Conservation (phyloP, 2,113 vertebrate genomes). For the Crotalus helleri region DNA sequence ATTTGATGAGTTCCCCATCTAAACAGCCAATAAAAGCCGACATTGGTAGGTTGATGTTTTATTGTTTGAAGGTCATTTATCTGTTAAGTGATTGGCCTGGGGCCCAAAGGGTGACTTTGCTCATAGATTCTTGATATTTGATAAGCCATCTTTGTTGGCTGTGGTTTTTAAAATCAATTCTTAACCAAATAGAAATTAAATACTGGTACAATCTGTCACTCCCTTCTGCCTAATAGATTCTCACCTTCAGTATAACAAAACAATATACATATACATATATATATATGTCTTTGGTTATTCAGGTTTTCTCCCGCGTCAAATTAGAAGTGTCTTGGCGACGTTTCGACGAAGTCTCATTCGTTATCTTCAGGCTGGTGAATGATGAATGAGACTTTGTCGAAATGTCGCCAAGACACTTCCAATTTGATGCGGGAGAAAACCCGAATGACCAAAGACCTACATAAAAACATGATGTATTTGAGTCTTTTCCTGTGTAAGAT, state of each 20-base stretch:
- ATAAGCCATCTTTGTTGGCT: constrained; percentile 42
- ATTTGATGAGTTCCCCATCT: no score
- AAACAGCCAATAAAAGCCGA: constrained; percentile 44
- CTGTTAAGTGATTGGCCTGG: constrained; percentile 35
- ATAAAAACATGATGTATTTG: no score
- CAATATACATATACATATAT: constrained; percentile 17
- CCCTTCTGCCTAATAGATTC: constrained; percentile 33
- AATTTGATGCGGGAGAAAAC: no score
- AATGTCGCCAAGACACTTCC: no score
- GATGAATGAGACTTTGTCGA: no score
- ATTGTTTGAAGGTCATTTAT: constrained; percentile 15
- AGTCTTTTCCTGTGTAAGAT: no score
- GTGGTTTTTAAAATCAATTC: constrained; percentile 34
- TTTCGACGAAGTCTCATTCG: no score
- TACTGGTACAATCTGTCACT: not conserved
- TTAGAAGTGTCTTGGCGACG: no score
- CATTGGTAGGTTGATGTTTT: constrained; percentile 34
- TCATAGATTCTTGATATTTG: constrained; percentile 24
- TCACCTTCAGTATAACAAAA: constrained; percentile 58
- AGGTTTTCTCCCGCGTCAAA: no score
- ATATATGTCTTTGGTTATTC: no score
- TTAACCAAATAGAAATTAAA: constrained; percentile 51
- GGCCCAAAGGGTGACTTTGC: constrained; percentile 35
- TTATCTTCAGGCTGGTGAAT: no score
- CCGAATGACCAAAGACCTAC: no score